These are phyloP conservation scores for Centroberyx gerrardi DNA, from an alignment of 2,797 vertebrate species.

Conservation along the genomic window DNA sequence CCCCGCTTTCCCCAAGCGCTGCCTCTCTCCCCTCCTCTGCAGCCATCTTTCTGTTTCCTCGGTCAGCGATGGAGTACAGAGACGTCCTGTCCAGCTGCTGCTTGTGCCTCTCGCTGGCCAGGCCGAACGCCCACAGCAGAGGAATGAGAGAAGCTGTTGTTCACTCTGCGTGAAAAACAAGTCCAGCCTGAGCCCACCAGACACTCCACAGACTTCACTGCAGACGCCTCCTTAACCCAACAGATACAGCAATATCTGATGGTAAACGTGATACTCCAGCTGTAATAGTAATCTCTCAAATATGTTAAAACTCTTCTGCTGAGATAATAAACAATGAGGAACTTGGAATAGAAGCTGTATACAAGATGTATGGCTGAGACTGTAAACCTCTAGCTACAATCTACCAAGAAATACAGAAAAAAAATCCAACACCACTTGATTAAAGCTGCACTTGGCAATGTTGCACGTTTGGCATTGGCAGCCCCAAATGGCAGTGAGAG, in stretches of 20 bases:
- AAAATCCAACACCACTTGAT: no score
- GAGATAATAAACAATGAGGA: background rate
- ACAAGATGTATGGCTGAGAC: background rate
- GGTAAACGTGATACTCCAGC: slow-evolving; percentile 24
- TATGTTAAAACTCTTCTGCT: background rate
- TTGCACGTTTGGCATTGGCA: background rate
- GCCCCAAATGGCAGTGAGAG: no score
- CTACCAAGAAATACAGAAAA: background rate
- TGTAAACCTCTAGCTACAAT: background rate
- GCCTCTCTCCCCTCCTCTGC: slow-evolving; percentile 18
- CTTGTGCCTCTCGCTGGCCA: slow-evolving; percentile 43
- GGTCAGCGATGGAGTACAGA: slow-evolving; percentile 52
- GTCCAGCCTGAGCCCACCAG: slow-evolving; percentile 37
- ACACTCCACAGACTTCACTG: slow-evolving; percentile 39
- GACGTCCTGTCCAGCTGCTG: slow-evolving; percentile 63
- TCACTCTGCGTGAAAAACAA: slow-evolving; percentile 58
- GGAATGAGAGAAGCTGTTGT: slow-evolving; percentile 72
- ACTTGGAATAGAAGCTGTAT: background rate
- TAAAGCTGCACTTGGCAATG: background rate
- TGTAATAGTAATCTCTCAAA: slow-evolving; percentile 25
- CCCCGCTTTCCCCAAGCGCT: slow-evolving; percentile 15
- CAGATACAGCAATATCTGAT: slow-evolving; percentile 25
- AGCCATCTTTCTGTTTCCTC: slow-evolving; percentile 40
- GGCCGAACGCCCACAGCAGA: slow-evolving; percentile 64
- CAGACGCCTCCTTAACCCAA: slow-evolving; percentile 20